Base-by-base conservation (phyloP, 2,888 invertebrate species). In the Ormyrus rosae region DNA sequence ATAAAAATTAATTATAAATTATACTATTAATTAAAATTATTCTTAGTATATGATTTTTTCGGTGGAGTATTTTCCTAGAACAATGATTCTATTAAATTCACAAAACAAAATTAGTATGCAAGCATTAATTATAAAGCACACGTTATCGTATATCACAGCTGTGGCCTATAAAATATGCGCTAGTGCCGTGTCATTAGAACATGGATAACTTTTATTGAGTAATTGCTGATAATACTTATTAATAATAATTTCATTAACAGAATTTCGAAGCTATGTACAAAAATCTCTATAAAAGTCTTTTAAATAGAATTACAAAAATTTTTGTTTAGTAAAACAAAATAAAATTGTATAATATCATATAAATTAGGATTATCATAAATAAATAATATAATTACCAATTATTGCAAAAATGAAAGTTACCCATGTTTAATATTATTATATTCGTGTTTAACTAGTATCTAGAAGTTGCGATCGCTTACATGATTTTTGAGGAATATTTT, bases 71-170 rank as follows among this genome's bases (percentile, higher is more conserved):
- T 34, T 34, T 4, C 2, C 4, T 34, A 64, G 19, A 11, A 50
- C 13, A 60, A 50, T 68, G 65, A 50, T 73, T 81, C n/a, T 64
- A 6, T 72, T 77, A 69, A 60, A 81, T 55, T 70, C 58, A 61
- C 70, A 78, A 74, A 65, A 6, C n/a, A 78, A 81, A 71, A 78
- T 63, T 67, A 75, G 58, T 68, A 64, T 60, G 48, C 71, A 77
- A 80, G 77, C 70, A 80, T 60, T 81, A 80, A 13, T 55, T 65
- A 6, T 67, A 82, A 82, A 82, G 80, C 80, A 80, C 77, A 65
- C 67, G 51, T 82, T 82, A 73, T 80, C 19, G 51, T 75, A 78
- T 81, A 82, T 82, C 82, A 82, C 81, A 82, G 82, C 82, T 79
- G 78, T 75, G 58, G 65, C 73, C 76, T 82, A 81, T 76, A 76